phyloP scores from a whole-genome alignment of 1,140 invertebrate species.

The Tetramorium simillimum region DNA sequence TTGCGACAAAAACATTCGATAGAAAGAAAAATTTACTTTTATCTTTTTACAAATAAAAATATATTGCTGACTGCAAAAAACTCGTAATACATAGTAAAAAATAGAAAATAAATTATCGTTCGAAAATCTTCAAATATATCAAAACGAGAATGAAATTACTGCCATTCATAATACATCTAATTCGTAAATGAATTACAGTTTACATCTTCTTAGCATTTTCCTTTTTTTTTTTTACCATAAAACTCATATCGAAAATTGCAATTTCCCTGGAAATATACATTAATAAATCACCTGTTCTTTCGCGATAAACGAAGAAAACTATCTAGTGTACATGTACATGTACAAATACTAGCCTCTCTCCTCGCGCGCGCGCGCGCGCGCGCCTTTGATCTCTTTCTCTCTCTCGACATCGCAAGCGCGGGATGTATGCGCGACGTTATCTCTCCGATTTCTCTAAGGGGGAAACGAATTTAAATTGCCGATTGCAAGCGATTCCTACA shows the following conservation, averaged over 20 bases:
- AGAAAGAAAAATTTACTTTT: neutral
- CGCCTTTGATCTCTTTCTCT: conserved; percentile 12
- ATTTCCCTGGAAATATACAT: neutral
- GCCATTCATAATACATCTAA: neutral
- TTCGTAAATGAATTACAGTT: neutral
- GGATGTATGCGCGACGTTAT: conserved; percentile 31
- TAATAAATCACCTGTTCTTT: conserved; percentile 33
- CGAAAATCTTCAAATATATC: neutral
- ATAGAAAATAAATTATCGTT: neutral
- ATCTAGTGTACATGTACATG: neutral
- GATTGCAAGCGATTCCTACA: conserved; percentile 54
- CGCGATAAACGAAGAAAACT: neutral
- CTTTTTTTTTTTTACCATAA: neutral
- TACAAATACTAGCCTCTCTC: neutral
- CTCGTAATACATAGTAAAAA: neutral
- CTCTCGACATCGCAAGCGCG: neutral
- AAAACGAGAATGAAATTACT: neutral
- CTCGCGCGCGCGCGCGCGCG: neutral
- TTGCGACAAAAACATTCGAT: neutral
- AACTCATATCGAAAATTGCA: neutral
- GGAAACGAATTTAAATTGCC: conserved; percentile 66
- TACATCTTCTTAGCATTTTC: neutral
- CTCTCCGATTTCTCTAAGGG: conserved; percentile 49
- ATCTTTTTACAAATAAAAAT: neutral
- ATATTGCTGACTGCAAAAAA: neutral